Evolutionary conservation across 1,140 invertebrate genomes (phyloP), one percentile per base, ranked within the genome.

Genomic region (Zelostemma sp.): DNA sequence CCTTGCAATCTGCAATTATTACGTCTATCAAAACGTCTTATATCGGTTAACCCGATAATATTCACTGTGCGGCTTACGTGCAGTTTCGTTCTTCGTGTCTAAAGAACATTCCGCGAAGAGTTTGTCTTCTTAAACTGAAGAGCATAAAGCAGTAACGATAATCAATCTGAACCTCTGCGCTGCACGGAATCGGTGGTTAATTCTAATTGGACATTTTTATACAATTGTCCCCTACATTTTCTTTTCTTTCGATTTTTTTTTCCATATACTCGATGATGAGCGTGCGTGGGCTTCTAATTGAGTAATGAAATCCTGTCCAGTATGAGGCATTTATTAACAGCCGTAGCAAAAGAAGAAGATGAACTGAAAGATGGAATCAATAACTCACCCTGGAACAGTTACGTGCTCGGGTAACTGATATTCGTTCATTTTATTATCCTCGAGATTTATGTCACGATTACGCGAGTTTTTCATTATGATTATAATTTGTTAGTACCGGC

Each of bases 391-490:
- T 60, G 15, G 43, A 43, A 40, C 60, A 47, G 68, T 73, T 75
- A 74, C 72, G 65, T 73, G 64, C 70, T 71, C 72, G 73, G 19
- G 56, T 72, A 76, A 76, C 66, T 67, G 66, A 74, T 77, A 72
- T 75, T 78, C 77, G 74, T 53, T 64, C 67, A 74, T 76, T 75
- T 78, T 73, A 77, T 77, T 77, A 78, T 76, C 53, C 56, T 46
- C n/a, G 50, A 53, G 58, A 77, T 78, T 78, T 77, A 78, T 75
- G 71, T 60, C 68, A 73, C 73, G 64, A 72, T 66, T 55, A 35
- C 60, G 16, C 56, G 55, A 58, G 14, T 51, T 69, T 72, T 75
- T 63, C 58, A 54, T 25, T 12, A 49, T 51, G 35, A 21, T 58
- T 11, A 40, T 11, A 47, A 43, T 35, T 47, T 64, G 65, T 59